Percentiles rank a stretch among this genome's conserved stretches.
These are phyloP conservation scores for Amaurobius ferox DNA, from an alignment of 2,888 invertebrate genomes.

Conservation along the genomic window DNA sequence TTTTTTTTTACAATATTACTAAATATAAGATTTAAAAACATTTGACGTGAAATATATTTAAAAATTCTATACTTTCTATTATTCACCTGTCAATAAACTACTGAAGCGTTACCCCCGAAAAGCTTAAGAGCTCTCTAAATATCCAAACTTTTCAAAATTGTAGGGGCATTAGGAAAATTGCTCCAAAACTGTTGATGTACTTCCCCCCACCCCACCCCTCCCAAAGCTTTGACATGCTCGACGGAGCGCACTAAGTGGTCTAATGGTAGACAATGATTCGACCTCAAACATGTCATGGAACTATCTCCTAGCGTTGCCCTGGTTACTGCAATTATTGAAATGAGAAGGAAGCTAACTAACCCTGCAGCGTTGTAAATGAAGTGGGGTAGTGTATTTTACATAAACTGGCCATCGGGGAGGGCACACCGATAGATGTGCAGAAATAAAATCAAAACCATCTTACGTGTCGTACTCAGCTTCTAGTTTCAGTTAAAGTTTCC, in stretches of 20 bases:
- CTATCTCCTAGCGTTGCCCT: conserved; percentile 32
- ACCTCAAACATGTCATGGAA: conserved; percentile 65
- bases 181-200: conserved; percentile 54
- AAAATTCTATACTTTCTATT: neutral
- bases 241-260: conserved; percentile 57
- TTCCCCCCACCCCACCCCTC: neutral
- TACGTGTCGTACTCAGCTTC: too few relatives aligned
- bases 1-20: too few relatives aligned
- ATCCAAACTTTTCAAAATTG: conserved; percentile 31
- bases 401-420: conserved; percentile 39
- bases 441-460: too few relatives aligned
- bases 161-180: conserved; percentile 63
- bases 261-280: conserved; percentile 66
- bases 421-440: neutral
- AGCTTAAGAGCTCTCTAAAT: neutral
- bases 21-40: too few relatives aligned
- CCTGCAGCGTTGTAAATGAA: neutral
- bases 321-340: conserved; percentile 56
- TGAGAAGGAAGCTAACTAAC: conserved; percentile 62
- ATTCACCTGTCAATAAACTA: neutral
- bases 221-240: conserved; percentile 56
- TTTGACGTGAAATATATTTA: too few relatives aligned
- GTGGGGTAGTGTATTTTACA: conserved; percentile 44
- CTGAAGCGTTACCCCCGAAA: conserved; percentile 21
- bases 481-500: too few relatives aligned